Evolutionary conservation across 2,888 invertebrate species (phyloP).

Genomic region (Troides aeacus): DNA sequence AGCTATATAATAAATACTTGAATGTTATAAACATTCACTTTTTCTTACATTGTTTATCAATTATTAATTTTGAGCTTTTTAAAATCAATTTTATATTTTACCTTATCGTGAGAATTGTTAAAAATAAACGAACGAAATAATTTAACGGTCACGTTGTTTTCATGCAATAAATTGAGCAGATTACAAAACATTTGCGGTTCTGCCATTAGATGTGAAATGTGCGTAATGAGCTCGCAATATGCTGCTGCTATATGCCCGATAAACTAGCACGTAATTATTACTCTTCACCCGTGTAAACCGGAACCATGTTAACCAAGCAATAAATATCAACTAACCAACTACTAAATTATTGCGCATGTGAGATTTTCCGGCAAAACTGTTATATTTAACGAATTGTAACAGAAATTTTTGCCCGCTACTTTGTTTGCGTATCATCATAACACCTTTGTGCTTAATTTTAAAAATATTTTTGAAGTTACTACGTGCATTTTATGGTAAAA

Average conservation of each 20-base stretch:
- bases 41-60: too few species aligned
- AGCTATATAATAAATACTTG: too few species aligned
- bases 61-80: too few species aligned
- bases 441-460: slow-evolving; percentile 22
- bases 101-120: neutral
- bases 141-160: slow-evolving; percentile 8
- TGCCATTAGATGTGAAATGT: slow-evolving; percentile 38
- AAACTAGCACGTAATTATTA: slow-evolving; percentile 46
- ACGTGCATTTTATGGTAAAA: slow-evolving; percentile 28
- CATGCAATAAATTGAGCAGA: slow-evolving; percentile 21
- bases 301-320: slow-evolving; percentile 58
- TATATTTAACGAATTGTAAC: slow-evolving; percentile 34
- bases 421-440: slow-evolving; percentile 28
- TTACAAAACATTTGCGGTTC: slow-evolving; percentile 37
- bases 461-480: slow-evolving; percentile 23
- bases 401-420: slow-evolving; percentile 23
- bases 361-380: slow-evolving; percentile 51
- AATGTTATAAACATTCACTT: too few species aligned
- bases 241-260: slow-evolving; percentile 36
- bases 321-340: slow-evolving; percentile 63
- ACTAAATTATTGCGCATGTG: slow-evolving; percentile 62
- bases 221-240: slow-evolving; percentile 38
- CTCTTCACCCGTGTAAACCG: slow-evolving; percentile 55
- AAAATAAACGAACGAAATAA: neutral
- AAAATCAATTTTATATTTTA: too few species aligned